Conservation (phyloP, 2,113 vertebrate species). For the Thomomys bottae region DNA sequence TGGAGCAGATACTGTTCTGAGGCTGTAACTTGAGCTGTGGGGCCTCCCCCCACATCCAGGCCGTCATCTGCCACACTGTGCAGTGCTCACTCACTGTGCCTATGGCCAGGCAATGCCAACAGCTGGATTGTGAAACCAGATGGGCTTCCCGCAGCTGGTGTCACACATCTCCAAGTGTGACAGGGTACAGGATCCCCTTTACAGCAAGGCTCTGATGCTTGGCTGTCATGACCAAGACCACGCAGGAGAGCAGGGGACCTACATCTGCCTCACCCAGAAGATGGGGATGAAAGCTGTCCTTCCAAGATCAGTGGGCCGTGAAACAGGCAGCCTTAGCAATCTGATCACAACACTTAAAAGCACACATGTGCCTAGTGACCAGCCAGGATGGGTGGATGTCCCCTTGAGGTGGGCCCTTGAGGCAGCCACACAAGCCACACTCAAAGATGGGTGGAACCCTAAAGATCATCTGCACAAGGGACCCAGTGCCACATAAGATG, state of each 20-base stretch:
- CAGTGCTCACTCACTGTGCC: neutral
- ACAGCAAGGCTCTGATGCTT: neutral
- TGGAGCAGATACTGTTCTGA: neutral
- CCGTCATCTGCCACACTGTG: neutral
- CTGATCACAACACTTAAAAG: too few relatives aligned
- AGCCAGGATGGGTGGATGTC: rapidly evolving
- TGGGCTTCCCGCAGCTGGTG: neutral
- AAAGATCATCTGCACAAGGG: neutral
- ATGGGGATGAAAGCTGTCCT: neutral
- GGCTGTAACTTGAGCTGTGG: neutral
- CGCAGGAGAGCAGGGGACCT: neutral
- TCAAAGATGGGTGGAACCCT: too few relatives aligned
- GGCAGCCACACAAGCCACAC: neutral
- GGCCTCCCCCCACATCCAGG: neutral
- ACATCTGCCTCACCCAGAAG: neutral
- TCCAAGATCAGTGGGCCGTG: rapidly evolving
- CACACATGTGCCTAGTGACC: rapidly evolving
- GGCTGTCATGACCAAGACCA: neutral
- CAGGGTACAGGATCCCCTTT: too few relatives aligned
- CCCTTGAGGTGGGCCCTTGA: neutral
- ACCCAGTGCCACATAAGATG: neutral
- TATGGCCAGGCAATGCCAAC: neutral
- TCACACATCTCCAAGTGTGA: neutral
- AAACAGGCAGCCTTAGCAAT: neutral
- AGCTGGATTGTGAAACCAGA: neutral